Percentiles rank a stretch among this genome's conserved stretches.
phyloP scores from a whole-genome alignment of 2,888 invertebrate genomes.

The Operophtera brumata region DNA sequence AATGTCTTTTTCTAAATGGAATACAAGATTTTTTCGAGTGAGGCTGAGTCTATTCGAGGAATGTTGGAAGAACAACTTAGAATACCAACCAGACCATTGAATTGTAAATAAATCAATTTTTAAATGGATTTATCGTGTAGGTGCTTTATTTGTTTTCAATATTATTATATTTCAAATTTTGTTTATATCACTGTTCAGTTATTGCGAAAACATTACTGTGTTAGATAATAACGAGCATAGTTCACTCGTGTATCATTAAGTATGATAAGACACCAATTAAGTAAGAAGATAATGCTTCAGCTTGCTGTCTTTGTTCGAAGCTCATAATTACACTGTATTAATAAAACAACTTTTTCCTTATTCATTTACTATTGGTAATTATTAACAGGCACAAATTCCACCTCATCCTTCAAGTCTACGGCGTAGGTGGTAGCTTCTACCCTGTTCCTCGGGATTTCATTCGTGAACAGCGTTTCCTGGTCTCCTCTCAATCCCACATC shows the following conservation, averaged over 20 bases:
- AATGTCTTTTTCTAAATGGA: too few species aligned
- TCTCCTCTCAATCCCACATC: constrained; percentile 50
- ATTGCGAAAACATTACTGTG: too few species aligned
- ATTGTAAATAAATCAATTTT: too few species aligned
- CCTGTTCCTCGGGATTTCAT: constrained; percentile 41
- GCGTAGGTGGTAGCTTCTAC: constrained; percentile 68
- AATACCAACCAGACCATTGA: too few species aligned
- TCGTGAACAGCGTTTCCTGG: constrained; percentile 41
- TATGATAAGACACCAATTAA: background rate
- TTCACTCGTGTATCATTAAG: background rate
- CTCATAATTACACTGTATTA: background rate
- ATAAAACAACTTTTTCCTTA: background rate
- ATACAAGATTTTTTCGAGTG: too few species aligned
- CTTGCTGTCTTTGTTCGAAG: background rate
- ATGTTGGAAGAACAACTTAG: too few species aligned
- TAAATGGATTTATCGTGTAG: too few species aligned
- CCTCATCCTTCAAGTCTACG: constrained; percentile 59
- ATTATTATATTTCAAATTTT: too few species aligned
- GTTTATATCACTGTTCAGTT: too few species aligned
- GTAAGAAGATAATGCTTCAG: background rate
- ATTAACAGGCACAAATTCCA: constrained; percentile 64
- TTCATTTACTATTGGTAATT: background rate
- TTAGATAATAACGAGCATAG: background rate
- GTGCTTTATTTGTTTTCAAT: too few species aligned
- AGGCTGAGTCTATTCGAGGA: too few species aligned